Percentiles rank a stretch among this genome's conserved stretches.
Conservation (phyloP, 2,888 invertebrate genomes). For the Eulithis testata region DNA sequence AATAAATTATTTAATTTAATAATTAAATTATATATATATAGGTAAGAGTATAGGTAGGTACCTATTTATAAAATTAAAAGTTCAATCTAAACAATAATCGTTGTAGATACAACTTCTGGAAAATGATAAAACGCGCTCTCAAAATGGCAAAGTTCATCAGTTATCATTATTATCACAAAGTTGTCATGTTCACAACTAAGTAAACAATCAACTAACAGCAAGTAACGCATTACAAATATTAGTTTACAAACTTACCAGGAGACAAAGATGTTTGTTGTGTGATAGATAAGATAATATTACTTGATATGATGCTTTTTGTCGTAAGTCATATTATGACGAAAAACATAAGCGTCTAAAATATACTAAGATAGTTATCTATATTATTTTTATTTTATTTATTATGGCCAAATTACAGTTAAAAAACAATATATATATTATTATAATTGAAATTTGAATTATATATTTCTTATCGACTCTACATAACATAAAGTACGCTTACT, state of each 20-base stretch:
- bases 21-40: no score
- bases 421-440: no score
- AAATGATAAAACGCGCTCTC: background rate
- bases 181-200: background rate
- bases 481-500: no score
- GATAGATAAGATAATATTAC: background rate
- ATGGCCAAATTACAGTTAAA: no score
- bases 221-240: background rate
- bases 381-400: no score
- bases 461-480: background rate
- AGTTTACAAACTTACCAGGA: background rate
- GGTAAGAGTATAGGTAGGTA: no score
- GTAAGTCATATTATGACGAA: no score
- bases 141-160: slow-evolving; percentile 8
- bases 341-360: no score
- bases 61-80: no score
- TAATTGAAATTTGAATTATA: background rate
- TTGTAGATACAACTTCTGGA: background rate
- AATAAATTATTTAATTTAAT: no score
- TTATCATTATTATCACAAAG: slow-evolving; percentile 7
- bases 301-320: background rate
- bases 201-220: background rate
- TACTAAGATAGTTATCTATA: no score
- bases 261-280: no score
- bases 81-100: background rate